Conservation (phyloP, 2,113 vertebrate genomes). For the Oncorhynchus keta region DNA sequence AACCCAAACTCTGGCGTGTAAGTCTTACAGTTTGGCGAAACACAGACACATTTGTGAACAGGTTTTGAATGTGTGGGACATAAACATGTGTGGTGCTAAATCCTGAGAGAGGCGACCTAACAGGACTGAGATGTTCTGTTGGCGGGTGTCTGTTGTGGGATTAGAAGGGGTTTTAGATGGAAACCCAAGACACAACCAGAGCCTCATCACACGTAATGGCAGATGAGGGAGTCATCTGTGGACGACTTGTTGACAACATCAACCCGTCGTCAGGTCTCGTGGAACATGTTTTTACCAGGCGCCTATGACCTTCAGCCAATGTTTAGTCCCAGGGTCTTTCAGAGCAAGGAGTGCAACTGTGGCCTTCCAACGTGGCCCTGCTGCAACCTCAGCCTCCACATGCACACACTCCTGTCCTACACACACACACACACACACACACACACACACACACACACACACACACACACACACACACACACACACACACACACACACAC, state of each 20-base stretch:
- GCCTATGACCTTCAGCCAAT: slow-evolving; percentile 51
- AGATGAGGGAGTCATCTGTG: slow-evolving; percentile 59
- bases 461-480: slow-evolving; percentile 17
- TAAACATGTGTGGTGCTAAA: slow-evolving; percentile 62
- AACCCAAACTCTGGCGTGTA: background rate
- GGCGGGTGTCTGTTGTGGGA: slow-evolving; percentile 52
- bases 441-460: slow-evolving; percentile 12
- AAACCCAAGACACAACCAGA: slow-evolving; percentile 70
- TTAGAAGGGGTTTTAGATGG: slow-evolving; percentile 63
- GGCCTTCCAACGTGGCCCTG: slow-evolving; percentile 28
- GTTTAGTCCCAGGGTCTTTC: slow-evolving; percentile 42
- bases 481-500: slow-evolving; percentile 7
- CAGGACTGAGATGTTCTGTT: slow-evolving; percentile 55
- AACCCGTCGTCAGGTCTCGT: slow-evolving; percentile 59
- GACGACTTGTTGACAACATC: slow-evolving; percentile 68
- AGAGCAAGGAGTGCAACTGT: slow-evolving; percentile 9
- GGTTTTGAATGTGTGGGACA: slow-evolving; percentile 51
- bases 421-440: slow-evolving; percentile 7
- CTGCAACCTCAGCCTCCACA: slow-evolving; percentile 17
- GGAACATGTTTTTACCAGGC: slow-evolving; percentile 69
- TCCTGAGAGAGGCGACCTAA: slow-evolving; percentile 49
- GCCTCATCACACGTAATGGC: slow-evolving; percentile 41
- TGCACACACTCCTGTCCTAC: slow-evolving; percentile 6
- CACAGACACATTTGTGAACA: slow-evolving; percentile 50
- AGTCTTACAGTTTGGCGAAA: background rate